Percentiles rank a stretch among this genome's conserved stretches.
These are phyloP conservation scores for Blastomussa wellsi DNA, from an alignment of 92 coral and sea anemone genomes.

Conservation along the genomic window DNA sequence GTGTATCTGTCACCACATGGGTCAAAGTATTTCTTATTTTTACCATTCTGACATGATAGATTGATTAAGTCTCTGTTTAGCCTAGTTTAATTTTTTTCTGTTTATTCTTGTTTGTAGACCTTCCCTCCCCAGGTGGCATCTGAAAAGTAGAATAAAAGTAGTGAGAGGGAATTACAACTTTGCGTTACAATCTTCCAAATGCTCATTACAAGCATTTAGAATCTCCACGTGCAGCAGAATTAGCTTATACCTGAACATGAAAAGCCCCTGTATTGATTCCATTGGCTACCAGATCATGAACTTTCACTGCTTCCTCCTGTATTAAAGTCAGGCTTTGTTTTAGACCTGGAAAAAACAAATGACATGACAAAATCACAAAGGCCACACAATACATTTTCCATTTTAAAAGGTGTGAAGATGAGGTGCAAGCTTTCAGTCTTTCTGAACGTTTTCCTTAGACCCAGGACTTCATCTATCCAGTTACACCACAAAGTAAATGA, in stretches of 20 bases:
- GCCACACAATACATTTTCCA: background rate
- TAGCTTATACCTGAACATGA: conserved; percentile 28
- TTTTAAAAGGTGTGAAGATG: too few relatives aligned
- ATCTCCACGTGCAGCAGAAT: background rate
- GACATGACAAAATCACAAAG: background rate
- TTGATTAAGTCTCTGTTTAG: background rate
- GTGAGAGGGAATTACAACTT: background rate
- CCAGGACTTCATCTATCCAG: too few relatives aligned
- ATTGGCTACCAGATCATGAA: conserved; percentile 36
- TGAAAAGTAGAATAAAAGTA: background rate
- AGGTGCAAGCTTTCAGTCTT: too few relatives aligned
- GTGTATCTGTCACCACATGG: background rate
- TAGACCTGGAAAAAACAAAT: conserved; percentile 27
- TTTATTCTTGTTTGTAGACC: conserved; percentile 13
- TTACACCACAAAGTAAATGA: too few relatives aligned
- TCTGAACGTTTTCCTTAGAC: too few relatives aligned
- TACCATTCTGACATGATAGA: background rate
- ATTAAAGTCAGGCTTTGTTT: conserved; percentile 39
- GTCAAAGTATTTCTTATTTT: background rate
- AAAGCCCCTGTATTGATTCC: conserved; percentile 24
- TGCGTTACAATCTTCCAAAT: background rate
- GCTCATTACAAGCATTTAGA: background rate
- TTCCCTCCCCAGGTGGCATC: conserved; percentile 3
- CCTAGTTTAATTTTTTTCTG: conserved; percentile 58
- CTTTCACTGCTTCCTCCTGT: conserved; percentile 51